Base-by-base conservation (phyloP, 2,888 invertebrate genomes). In the Eristalis pertinax region DNA sequence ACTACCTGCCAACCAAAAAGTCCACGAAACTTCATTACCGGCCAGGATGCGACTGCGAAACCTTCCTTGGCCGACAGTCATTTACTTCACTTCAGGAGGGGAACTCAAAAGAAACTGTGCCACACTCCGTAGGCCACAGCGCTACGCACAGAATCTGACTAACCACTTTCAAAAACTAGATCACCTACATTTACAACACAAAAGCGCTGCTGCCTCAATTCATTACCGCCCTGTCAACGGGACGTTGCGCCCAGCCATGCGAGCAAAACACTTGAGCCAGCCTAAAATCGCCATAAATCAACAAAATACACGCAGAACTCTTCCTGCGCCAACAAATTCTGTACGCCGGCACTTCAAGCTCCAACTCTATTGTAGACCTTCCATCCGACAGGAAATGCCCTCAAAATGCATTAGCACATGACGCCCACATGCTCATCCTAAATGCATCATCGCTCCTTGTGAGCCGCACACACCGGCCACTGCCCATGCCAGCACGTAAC, bases 351-450 rank as follows among this genome's bases (percentile, higher is more conserved):
- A 43, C 29, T 13, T 26, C 41, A 0, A 19, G 32, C n/a, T 43
- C 43, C 43, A n/a, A 15, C 15, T 43, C 43, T 7, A n/a, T n/a
- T 15, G 43, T 19, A 5, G 26, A 50, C 26, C 8, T 5, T n/a
- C 22, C 32, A 19, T 56, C n/a, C 29, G 22, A 60, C 35, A 26
- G 38, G 32, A 58, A 22, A 62, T 41, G 22, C 32, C 70, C 70
- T 38, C 15, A 38, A 70, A 70, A 22, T 38, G 24, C 41, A 72
- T 72, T 62, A 60, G 70, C 70, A 35, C 72, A 38, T 26, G 5
- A 2, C 35, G 7, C 22, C 19, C 8, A 22, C 60, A 56, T 19
- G 56, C 56, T 56, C 24, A 60, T 60, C 60, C 60, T 24, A 11
- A 60, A 13, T 60, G 60, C 26, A 26, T 60, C 60, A 24, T 26